Base-by-base conservation (phyloP, 2,113 vertebrate genomes). In the Hemibagrus wyckioides region DNA sequence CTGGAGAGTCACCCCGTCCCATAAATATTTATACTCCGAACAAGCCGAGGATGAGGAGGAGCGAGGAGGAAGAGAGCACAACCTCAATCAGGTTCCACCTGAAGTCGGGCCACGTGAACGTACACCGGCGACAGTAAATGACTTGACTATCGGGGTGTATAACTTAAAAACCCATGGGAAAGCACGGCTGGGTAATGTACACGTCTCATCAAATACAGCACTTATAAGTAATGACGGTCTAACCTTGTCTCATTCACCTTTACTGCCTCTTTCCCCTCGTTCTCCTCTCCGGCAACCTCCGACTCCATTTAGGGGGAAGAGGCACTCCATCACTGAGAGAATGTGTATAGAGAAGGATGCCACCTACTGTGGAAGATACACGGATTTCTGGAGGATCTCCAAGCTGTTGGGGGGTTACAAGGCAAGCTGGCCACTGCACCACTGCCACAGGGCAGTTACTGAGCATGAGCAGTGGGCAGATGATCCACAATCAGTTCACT, bases 1-100 rank as follows among this genome's bases (percentile, higher is more conserved):
- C 94, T 94, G 94, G 94, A 94, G 93, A 94, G 93, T 94, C 94
- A 94, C 93, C 92, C 92, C 90, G 91, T 93, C 92, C 93, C 94
- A 95, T 95, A 94, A 95, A 95, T 95, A 95, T 95, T 94, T 94
- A 95, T 95, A 91, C 90, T 92, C 63, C 48, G 85, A 50, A 82
- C 54, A 61, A 82, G 79, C 63, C 44, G 71, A 84, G 87, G 56
- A 87, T 89, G 81, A 56, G 80, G 88, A 82, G 80, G 28, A 44
- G 83, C 10, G 19, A 77, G 14, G 88, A 90, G 91, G 83, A 85
- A 54, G 52, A 59, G 71, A 84, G 85, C 65, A 87, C 89, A 87
- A 89, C 91, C 91, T 94, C 93, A 93, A 92, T 94, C 92, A 92
- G 91, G 86, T 90, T 59, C 54, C 36, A 59, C 54, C 79, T 59